A percentile compares a stretch with the other conserved stretches of the same genome.
Conservation (phyloP, 2,888 invertebrate species). For the Eristalis arbustorum region DNA sequence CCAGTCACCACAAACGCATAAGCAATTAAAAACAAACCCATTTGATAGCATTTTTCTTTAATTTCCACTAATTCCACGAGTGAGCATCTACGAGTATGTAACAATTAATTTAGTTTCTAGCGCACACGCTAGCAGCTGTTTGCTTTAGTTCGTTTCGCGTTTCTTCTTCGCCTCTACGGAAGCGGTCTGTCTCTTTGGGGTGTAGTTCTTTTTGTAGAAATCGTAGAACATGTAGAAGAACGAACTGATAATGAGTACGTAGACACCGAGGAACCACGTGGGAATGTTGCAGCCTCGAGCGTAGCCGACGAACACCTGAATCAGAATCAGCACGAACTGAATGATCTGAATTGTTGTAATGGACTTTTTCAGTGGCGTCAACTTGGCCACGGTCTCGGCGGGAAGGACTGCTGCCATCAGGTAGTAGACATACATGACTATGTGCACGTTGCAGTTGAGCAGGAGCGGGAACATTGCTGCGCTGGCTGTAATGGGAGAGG, state of each 20-base stretch:
- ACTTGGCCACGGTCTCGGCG: constrained; percentile 81
- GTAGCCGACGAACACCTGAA: constrained; percentile 82
- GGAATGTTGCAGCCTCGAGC: constrained; percentile 83
- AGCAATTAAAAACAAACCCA: not conserved
- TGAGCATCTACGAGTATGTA: not conserved
- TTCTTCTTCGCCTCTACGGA: constrained; percentile 2
- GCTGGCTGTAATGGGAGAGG: constrained; percentile 81
- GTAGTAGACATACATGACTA: constrained; percentile 90
- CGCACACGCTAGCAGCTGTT: not conserved
- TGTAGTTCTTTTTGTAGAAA: constrained; percentile 82
- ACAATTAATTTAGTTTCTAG: not conserved
- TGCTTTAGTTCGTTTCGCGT: not conserved
- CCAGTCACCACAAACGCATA: not conserved
- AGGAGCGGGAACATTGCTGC: constrained; percentile 85
- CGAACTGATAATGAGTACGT: constrained; percentile 83
- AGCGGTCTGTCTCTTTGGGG: constrained; percentile 9
- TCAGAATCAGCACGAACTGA: constrained; percentile 85
- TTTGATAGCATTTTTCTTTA: not conserved
- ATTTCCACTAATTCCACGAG: constrained; percentile 4
- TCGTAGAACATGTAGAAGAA: constrained; percentile 87
- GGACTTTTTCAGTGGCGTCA: constrained; percentile 84
- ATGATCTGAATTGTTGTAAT: constrained; percentile 86
- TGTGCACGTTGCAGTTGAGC: constrained; percentile 85
- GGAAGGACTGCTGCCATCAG: constrained; percentile 84
- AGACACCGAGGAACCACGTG: constrained; percentile 81